phyloP scores from a whole-genome alignment of 2,888 invertebrate genomes.

The Tolmerus cingulatus region DNA sequence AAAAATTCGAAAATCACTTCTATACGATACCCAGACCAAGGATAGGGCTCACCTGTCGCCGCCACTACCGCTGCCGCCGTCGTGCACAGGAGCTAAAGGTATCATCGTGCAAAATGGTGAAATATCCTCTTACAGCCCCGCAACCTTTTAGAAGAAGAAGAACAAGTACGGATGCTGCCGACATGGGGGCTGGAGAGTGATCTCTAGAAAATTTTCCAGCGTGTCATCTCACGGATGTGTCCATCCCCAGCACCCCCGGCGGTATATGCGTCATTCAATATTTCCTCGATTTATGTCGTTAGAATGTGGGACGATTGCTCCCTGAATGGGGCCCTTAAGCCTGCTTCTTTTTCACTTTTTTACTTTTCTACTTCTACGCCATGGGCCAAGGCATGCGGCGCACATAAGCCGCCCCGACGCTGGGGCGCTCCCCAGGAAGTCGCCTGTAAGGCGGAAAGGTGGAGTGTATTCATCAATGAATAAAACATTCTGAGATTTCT shows the following conservation, averaged over 20 bases:
- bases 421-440: background rate
- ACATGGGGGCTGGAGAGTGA: background rate
- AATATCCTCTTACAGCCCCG: background rate
- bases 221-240: background rate
- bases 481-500: slow-evolving; percentile 22
- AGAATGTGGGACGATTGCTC: background rate
- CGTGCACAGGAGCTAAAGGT: background rate
- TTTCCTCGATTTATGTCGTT: background rate
- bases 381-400: background rate
- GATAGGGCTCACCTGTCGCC: background rate
- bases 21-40: background rate
- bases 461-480: slow-evolving; percentile 11
- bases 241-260: background rate
- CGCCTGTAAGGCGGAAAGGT: background rate
- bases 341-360: background rate
- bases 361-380: background rate
- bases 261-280: background rate
- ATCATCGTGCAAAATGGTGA: background rate
- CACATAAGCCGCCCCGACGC: background rate
- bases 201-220: background rate
- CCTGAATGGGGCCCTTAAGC: background rate
- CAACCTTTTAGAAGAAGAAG: background rate
- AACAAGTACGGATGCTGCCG: background rate
- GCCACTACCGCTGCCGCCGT: background rate
- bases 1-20: background rate